These are phyloP conservation scores for Sebastes cheni DNA, from an alignment of 2,797 vertebrate genomes.

Conservation along the genomic window DNA sequence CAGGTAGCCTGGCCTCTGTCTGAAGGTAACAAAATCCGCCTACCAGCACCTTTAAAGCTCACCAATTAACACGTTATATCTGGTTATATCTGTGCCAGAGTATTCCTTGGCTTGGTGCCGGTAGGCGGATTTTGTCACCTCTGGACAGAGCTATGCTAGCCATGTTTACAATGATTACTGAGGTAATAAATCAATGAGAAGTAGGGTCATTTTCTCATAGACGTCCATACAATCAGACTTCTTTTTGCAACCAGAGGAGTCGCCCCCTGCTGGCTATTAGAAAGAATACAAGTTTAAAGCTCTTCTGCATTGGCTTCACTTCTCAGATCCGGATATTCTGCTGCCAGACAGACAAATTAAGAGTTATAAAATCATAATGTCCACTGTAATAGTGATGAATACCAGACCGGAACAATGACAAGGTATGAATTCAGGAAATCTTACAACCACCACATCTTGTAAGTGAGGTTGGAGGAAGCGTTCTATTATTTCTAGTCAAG, in stretches of 20 bases:
- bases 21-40: not conserved
- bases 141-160: not conserved
- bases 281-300: too few species aligned
- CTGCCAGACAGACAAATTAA: not conserved
- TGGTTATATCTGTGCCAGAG: not conserved
- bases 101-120: not conserved
- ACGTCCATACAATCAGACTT: too few species aligned
- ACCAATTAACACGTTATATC: not conserved
- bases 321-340: not conserved
- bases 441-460: not conserved
- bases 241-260: too few species aligned
- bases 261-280: too few species aligned
- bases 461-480: conserved; percentile 1
- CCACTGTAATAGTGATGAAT: not conserved
- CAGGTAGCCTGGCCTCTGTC: not conserved
- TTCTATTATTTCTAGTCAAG: conserved; percentile 32
- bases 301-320: too few species aligned
- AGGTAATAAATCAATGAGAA: too few species aligned
- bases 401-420: not conserved
- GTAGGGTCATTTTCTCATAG: too few species aligned
- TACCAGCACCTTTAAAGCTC: not conserved
- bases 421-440: not conserved
- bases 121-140: not conserved
- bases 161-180: too few species aligned
- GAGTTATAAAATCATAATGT: not conserved